Percentiles rank a stretch among this genome's conserved stretches.
Evolutionary conservation across 2,797 vertebrate species (phyloP).

Genomic region (Kryptopterus vitreolus): DNA sequence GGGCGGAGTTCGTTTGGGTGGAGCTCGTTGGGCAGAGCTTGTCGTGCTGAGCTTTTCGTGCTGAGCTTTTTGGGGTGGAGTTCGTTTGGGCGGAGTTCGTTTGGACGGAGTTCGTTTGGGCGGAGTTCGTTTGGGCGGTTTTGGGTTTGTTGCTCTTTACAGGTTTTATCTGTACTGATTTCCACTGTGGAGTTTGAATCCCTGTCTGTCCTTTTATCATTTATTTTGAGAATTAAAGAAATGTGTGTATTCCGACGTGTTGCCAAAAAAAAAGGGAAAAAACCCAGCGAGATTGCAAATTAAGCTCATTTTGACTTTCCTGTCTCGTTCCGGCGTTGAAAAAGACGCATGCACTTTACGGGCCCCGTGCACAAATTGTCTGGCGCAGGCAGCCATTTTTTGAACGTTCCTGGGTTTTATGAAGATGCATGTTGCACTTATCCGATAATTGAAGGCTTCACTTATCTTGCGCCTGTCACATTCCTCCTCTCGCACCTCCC

Average conservation of each 20-base stretch:
- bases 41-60: too few species aligned
- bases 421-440: slow-evolving; percentile 67
- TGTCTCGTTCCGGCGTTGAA: slow-evolving; percentile 33
- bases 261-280: background rate
- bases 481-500: slow-evolving; percentile 63
- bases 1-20: too few species aligned
- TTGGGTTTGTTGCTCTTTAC: too few species aligned
- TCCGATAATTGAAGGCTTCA: slow-evolving; percentile 74
- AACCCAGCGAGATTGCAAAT: slow-evolving; percentile 24
- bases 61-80: too few species aligned
- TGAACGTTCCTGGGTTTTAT: slow-evolving; percentile 44
- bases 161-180: background rate
- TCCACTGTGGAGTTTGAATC: slow-evolving; percentile 15
- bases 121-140: too few species aligned
- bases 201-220: slow-evolving; percentile 15
- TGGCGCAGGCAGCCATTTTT: slow-evolving; percentile 45
- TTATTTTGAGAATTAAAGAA: slow-evolving; percentile 9
- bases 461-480: slow-evolving; percentile 76
- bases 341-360: slow-evolving; percentile 31
- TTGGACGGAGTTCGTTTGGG: too few species aligned
- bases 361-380: slow-evolving; percentile 35
- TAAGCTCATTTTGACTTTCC: slow-evolving; percentile 40
- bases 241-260: background rate
- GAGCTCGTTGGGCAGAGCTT: too few species aligned
- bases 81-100: too few species aligned